Percentiles rank a stretch among this genome's conserved stretches.
These are phyloP conservation scores for Caenorhabditis inopinata DNA, from an alignment of 1,140 invertebrate genomes.

Conservation along the genomic window DNA sequence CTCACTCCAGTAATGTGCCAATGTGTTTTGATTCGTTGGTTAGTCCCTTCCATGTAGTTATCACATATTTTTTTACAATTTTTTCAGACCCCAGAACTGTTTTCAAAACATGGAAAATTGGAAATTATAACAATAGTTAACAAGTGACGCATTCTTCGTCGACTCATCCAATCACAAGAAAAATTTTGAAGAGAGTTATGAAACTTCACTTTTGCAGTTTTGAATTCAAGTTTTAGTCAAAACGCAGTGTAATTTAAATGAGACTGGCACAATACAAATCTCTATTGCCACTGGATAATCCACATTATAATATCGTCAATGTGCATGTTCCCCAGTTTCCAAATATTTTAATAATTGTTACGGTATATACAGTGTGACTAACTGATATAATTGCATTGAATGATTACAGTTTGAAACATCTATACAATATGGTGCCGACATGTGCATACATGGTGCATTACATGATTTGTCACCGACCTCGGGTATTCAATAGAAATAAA, in stretches of 20 bases:
- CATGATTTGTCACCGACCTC: not conserved
- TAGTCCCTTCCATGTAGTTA: too few species aligned
- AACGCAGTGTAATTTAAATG: too few species aligned
- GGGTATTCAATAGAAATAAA: not conserved
- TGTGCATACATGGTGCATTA: not conserved
- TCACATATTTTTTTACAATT: not conserved
- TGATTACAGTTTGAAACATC: not conserved
- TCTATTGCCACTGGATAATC: too few species aligned
- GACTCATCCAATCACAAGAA: not conserved
- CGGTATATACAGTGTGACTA: slow-evolving; percentile 16
- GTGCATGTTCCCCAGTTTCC: not conserved
- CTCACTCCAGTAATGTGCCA: too few species aligned
- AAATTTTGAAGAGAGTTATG: too few species aligned
- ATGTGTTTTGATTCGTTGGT: too few species aligned
- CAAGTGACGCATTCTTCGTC: slow-evolving; percentile 9
- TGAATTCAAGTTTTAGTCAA: too few species aligned
- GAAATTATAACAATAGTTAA: not conserved
- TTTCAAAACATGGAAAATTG: not conserved
- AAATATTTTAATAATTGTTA: slow-evolving; percentile 1
- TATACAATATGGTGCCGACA: slow-evolving; percentile 28
- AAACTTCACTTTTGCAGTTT: too few species aligned
- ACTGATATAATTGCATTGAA: slow-evolving; percentile 20
- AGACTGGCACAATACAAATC: too few species aligned
- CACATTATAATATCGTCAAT: not conserved
- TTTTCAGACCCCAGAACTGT: not conserved